Evolutionary conservation across 2,888 invertebrate species (phyloP).

Genomic region (Entomobrya proxima): DNA sequence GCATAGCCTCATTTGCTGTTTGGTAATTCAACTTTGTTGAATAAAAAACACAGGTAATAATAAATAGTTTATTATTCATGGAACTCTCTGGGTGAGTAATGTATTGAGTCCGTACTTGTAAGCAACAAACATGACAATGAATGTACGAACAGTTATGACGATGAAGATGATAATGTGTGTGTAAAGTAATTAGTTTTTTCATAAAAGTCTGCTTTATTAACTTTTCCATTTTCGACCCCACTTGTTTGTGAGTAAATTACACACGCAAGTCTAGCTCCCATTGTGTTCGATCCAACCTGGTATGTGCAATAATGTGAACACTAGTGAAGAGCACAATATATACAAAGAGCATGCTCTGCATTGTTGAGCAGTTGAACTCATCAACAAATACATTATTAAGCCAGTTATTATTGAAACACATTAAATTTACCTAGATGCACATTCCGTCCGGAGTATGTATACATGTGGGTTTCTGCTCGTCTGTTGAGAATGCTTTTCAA

Average conservation of each 20-base stretch:
- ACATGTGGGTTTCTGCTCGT: no score
- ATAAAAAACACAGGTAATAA: background rate
- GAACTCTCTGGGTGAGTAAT: no score
- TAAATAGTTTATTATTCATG: background rate
- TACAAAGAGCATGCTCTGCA: constrained; percentile 17
- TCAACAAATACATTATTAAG: background rate
- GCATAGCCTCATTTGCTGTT: no score
- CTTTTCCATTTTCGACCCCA: constrained; percentile 57
- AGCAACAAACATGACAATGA: constrained; percentile 8
- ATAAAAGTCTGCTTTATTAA: constrained; percentile 53
- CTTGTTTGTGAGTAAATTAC: background rate
- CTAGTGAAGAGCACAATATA: background rate
- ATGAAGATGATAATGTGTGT: constrained; percentile 43
- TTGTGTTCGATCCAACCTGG: background rate
- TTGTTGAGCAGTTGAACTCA: constrained; percentile 33
- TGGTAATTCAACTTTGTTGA: no score
- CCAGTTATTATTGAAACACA: constrained; percentile 13
- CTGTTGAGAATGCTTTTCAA: background rate
- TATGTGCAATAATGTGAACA: background rate
- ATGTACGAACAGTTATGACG: background rate
- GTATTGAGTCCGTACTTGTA: no score
- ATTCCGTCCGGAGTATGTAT: background rate
- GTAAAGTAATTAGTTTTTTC: constrained; percentile 61
- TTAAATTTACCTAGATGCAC: constrained; percentile 5
- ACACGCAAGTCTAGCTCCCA: constrained; percentile 9